Percentiles rank a stretch among this genome's conserved stretches.
Evolutionary conservation across 2,113 vertebrate genomes (phyloP).

Genomic region (Alosa alosa): DNA sequence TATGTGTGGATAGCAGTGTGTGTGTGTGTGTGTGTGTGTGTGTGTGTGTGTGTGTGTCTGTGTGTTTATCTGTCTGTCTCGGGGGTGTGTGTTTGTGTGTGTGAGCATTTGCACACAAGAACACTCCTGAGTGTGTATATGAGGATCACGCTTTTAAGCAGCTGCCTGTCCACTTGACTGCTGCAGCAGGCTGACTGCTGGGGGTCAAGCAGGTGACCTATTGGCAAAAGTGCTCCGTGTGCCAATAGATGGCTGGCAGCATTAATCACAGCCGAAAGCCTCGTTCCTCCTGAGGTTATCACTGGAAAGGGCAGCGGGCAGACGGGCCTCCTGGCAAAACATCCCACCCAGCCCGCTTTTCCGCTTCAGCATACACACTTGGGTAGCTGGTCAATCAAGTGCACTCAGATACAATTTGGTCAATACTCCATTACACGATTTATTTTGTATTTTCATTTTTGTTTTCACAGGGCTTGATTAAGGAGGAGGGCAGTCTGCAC

Average conservation of each 20-base stretch:
- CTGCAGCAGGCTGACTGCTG: slow-evolving; percentile 50
- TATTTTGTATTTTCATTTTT: slow-evolving; percentile 7
- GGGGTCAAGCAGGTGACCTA: slow-evolving; percentile 69
- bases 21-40: not conserved
- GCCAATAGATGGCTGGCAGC: slow-evolving; percentile 67
- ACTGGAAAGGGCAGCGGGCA: slow-evolving; percentile 66
- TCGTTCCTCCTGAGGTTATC: slow-evolving; percentile 62
- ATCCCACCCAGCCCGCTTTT: slow-evolving; percentile 37
- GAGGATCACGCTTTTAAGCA: slow-evolving; percentile 39
- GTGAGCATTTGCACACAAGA: not conserved
- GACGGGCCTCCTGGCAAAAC: slow-evolving; percentile 56
- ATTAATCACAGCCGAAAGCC: slow-evolving; percentile 67
- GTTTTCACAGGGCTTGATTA: slow-evolving; percentile 52
- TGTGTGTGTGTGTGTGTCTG: not conserved
- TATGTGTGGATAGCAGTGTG: not conserved
- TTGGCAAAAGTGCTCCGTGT: slow-evolving; percentile 68
- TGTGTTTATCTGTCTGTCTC: not conserved
- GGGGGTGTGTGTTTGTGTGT: not conserved
- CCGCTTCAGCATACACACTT: slow-evolving; percentile 29
- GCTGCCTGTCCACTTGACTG: slow-evolving; percentile 57
- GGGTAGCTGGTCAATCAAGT: slow-evolving; percentile 53
- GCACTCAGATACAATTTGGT: slow-evolving; percentile 63
- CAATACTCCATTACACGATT: slow-evolving; percentile 66
- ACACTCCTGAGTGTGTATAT: not conserved
- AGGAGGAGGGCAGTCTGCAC: slow-evolving; percentile 29